Conservation (phyloP, 2,888 invertebrate genomes). For the Agrotis ipsilon region DNA sequence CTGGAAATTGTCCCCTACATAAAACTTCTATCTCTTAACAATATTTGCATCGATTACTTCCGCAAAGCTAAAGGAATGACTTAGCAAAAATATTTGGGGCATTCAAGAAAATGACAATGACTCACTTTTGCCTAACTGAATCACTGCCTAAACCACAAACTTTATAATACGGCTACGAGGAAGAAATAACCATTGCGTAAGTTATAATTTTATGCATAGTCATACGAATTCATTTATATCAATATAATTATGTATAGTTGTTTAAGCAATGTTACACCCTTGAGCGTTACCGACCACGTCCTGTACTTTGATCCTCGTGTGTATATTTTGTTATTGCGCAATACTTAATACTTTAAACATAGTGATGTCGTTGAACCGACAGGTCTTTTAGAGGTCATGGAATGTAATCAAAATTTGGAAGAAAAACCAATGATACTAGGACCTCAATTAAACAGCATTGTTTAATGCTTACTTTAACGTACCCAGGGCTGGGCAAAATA, state of each 20-base stretch:
- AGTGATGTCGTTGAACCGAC: slow-evolving; percentile 33
- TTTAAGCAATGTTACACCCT: slow-evolving; percentile 15
- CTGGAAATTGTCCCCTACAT: too few species aligned
- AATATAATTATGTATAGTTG: too few species aligned
- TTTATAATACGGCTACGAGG: not conserved
- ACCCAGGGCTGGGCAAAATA: too few species aligned
- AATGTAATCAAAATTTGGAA: not conserved
- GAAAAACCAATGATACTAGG: too few species aligned
- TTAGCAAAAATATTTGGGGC: not conserved
- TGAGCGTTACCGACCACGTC: slow-evolving; percentile 9
- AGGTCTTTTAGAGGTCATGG: slow-evolving; percentile 5
- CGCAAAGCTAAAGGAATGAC: not conserved
- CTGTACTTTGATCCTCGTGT: slow-evolving; percentile 43
- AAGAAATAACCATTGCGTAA: slow-evolving; percentile 5
- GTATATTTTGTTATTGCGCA: slow-evolving; percentile 33
- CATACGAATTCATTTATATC: slow-evolving; percentile 24
- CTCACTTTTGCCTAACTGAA: not conserved
- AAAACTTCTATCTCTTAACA: too few species aligned
- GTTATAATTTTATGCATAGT: slow-evolving; percentile 11
- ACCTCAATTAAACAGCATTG: too few species aligned
- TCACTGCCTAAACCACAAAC: slow-evolving; percentile 9
- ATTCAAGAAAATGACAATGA: not conserved
- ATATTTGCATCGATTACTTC: too few species aligned
- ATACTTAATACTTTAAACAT: slow-evolving; percentile 22
- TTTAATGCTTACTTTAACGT: too few species aligned